Evolutionary conservation across 2,113 vertebrate species (phyloP), one percentile per base, ranked within the genome.

Genomic region (Gymnocephalus cernua): DNA sequence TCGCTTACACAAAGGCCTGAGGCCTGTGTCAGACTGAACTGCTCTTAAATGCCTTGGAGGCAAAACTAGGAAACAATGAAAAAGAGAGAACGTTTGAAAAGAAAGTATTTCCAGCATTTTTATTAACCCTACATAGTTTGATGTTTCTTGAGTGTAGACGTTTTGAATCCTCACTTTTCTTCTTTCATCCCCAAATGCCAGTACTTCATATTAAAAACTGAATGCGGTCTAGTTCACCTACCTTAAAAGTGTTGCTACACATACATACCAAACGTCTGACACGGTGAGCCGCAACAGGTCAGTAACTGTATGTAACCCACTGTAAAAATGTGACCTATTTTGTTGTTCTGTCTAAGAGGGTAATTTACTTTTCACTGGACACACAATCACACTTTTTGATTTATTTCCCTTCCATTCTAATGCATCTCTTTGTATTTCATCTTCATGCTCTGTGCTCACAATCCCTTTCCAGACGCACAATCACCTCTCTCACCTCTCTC

Each of bases 391-490:
- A 76, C 48, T 38, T 62, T 80, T 74, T 90, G 89, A 89, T 88
- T 88, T 88, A 87, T 86, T 78, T 38, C 61, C 64, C 56, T 53
- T 83, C 63, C n/a, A 35, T 69, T 74, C 53, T 67, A 84, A 89
- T 82, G 59, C 29, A 56, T 65, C 45, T 71, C 66, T 68, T 78
- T 88, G 77, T 79, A 84, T 86, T 89, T 89, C 76, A 89, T 82
- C 87, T 88, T 87, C 73, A 69, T 77, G 76, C 53, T 85, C 72
- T 50, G 68, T 53, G 79, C 81, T 83, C 78, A 67, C 79, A 77
- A 71, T 32, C 66, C 66, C 35, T 47, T 16, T 74, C 29, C 29
- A 51, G 76, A 76, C 74, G 57, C 44, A 2, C 84, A 87, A 77
- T 77, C 85, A 57, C 86, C 82, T 77, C 71, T 50, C 64, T 67